Evolutionary conservation across 2,888 invertebrate species (phyloP), one percentile per base, ranked within the genome.

Genomic region (Chloromyia formosa): DNA sequence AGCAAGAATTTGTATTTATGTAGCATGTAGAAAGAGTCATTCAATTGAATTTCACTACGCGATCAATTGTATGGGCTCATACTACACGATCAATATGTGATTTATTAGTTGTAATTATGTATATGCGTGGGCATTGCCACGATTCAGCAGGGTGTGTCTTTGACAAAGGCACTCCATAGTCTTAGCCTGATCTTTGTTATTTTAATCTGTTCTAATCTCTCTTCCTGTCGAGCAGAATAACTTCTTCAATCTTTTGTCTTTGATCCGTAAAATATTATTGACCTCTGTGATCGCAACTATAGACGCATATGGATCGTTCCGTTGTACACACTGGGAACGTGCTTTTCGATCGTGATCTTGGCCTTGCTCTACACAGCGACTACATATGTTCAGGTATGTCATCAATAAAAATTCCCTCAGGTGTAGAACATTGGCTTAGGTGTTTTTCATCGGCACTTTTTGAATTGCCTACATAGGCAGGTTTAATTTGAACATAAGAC

Each of bases 41-140:
- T 71, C 58, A 71, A 71, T 58, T 71, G 56, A 71, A 71, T 71
- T 71, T 45, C 20, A 69, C 23, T 54, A 18, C 14, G 1, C 69
- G 69, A 53, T 69, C 56, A 35, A 35, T 69, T 69, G 22, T 45
- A 66, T 49, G 53, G 35, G 20, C 23, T 18, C 62, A 22, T 53
- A 49, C 20, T 42, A 64, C 72, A 74, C 74, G 74, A 74, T 74
- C 74, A 45, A 74, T 74, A 72, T 66, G 72, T 76, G 76, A 76
- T 76, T 76, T 76, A 76, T 76, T 68, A 74, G 72, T 66, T 68
- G 72, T 75, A 74, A 76, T 74, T 73, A 74, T 73, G 73, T 64
- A 14, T 49, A 45, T 56, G 71, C 58, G 68, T 68, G 74, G 76
- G 76, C 74, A n/a, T 54, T 66, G 61, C 56, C 73, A 62, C 35